Evolutionary conservation across 2,888 invertebrate genomes (phyloP), one percentile per base, ranked within the genome.

Genomic region (Dynastes hyllus): DNA sequence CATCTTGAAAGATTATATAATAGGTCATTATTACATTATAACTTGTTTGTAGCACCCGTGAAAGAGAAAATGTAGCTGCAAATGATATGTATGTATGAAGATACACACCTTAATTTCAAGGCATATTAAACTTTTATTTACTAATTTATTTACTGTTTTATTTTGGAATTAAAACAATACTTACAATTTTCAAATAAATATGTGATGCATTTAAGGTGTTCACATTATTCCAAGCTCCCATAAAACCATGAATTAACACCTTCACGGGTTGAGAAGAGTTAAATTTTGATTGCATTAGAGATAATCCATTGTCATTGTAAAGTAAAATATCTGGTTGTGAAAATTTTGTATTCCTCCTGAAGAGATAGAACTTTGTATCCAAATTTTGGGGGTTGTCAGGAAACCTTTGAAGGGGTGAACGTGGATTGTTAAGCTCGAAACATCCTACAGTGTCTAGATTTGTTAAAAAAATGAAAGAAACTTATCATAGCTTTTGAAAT

Each of bases 181-280:
- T 89, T 87, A 92, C 92, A 86, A 91, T 76, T 83, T 91, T 90
- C 32, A 92, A 87, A 67, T 92, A 89, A 1, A 89, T 86, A 63
- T 90, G 87, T 0, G 88, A 90, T 0, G 90, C 88, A 27, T 87
- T 86, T 40, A 90, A 83, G 0, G 90, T 89, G 22, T 90, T 91
- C 58, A 85, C 86, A 79, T 91, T 90, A 79, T 88, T 90, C 83
- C 92, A 92, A 80, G 89, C 91, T 67, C 92, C 91, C 86, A 91
- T 91, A 84, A 90, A 92, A 0, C 92, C 92, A 82, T 92, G 92
- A 27, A 92, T 89, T 22, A 92, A 85, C 65, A 92, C 87, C 83
- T 91, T 92, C 40, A 91, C 83, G 0, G 89, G 87, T 79, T 89
- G 89, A 2, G 85, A 87, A 0, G 85, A 83, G 81, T 91, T 87